Base-by-base conservation (phyloP, 92 coral and sea anemone genomes). In the Porites divaricata region DNA sequence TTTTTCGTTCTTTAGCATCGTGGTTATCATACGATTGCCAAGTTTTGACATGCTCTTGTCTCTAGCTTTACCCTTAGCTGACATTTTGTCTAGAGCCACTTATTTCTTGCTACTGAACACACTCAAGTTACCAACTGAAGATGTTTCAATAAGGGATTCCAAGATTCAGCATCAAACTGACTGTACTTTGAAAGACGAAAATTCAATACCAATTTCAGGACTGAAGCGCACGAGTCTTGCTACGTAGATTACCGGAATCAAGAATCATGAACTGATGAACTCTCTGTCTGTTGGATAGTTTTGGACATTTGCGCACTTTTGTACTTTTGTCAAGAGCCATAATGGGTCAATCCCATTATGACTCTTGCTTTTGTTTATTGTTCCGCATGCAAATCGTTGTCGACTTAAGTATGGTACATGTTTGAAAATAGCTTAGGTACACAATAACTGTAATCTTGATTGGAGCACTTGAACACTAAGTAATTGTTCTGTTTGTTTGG, bases 1-100 rank as follows among this genome's bases (percentile, higher is more conserved):
- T 15, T 91, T 90, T 52, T 86, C 95, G 65, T 88, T 89, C 81
- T 87, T 83, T 14, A 94, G 62, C 73, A 88, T 87, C 9, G 90
- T 67, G 10, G 64, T 73, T 19, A 94, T 86, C 87, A 94, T 51
- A 17, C 93, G 91, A 62, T 75, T 84, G 12, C 93, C 93, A 8
- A 89, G 90, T 68, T 85, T 86, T 28, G 91, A 83, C 48, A 94
- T 70, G 35, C 85, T 86, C 2, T 75, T 86, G 69, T 89, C 91
- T 16, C 76, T 90, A 9, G 81, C 91, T 73, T 73, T 84, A 6
- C 95, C 87, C 49, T 92, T 89, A 22, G 89, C 35, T 65, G 88
- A 35, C 88, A 84, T 84, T 4, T 6, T 41, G 59, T 54, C 12
- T 54, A 54, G 12, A 15, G 12, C 59, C 14, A 9, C 62, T 35